Conservation (phyloP, 2,797 vertebrate genomes). For the Taenioides sp. region DNA sequence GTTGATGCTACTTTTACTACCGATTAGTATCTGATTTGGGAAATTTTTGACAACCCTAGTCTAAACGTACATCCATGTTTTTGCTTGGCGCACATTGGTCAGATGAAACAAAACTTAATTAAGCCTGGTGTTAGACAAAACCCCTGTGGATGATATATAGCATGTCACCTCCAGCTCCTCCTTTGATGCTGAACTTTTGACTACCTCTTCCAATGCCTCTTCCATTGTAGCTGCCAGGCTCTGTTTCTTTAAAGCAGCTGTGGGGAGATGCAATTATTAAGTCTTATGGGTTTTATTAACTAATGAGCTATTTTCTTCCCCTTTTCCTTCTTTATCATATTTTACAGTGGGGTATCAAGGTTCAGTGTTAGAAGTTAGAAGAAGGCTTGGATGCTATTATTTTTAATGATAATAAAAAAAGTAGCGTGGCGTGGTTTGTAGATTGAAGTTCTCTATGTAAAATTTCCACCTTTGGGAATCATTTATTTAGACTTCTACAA, state of each 20-base stretch:
- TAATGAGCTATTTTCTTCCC: conserved; percentile 57
- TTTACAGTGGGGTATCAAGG: conserved; percentile 21
- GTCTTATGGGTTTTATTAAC: conserved; percentile 43
- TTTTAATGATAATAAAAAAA: neutral
- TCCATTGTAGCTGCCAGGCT: conserved; percentile 37
- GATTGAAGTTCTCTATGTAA: too few relatives aligned
- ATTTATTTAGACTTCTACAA: too few relatives aligned
- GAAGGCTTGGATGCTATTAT: neutral
- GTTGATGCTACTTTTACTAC: too few relatives aligned
- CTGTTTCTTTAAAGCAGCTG: conserved; percentile 41
- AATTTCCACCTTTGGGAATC: too few relatives aligned
- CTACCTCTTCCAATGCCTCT: conserved; percentile 24
- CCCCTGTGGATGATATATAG: conserved; percentile 14
- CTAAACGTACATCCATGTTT: neutral
- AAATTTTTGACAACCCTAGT: neutral
- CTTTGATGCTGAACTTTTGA: conserved; percentile 67
- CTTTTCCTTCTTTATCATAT: conserved; percentile 23
- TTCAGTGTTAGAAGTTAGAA: conserved; percentile 46
- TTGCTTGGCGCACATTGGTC: neutral
- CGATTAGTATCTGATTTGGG: too few relatives aligned
- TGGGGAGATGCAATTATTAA: conserved; percentile 59
- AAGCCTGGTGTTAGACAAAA: conserved; percentile 16
- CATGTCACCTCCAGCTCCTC: conserved; percentile 23
- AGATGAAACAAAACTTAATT: neutral
- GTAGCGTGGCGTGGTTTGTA: too few relatives aligned